These are phyloP conservation scores for Metalampra italica DNA, from an alignment of 2,888 invertebrate species.

Conservation along the genomic window DNA sequence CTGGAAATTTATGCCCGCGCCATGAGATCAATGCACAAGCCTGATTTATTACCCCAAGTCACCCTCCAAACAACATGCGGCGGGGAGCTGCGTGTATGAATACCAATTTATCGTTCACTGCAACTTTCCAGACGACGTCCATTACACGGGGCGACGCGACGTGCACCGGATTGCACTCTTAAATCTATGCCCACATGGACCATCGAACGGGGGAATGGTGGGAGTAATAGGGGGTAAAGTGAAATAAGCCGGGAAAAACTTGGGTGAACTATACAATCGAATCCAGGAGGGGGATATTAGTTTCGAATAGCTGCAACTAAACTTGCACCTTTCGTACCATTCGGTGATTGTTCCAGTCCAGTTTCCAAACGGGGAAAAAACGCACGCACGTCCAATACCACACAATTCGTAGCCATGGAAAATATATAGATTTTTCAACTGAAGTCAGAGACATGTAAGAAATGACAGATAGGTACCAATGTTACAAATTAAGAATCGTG, in stretches of 20 bases:
- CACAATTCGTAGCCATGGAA: too few species aligned
- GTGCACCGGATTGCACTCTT: slow-evolving; percentile 2
- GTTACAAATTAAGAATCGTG: too few species aligned
- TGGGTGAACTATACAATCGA: not conserved
- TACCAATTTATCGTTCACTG: slow-evolving; percentile 25
- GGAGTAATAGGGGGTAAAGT: too few species aligned
- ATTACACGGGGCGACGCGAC: slow-evolving; percentile 8
- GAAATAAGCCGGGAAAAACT: not conserved
- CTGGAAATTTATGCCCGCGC: not conserved
- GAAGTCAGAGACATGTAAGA: too few species aligned
- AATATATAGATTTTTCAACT: too few species aligned
- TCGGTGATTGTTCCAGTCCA: too few species aligned
- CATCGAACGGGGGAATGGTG: not conserved
- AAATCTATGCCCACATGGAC: not conserved
- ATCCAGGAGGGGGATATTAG: not conserved
- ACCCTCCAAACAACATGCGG: not conserved
- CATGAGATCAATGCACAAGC: slow-evolving; percentile 2
- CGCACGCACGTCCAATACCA: too few species aligned
- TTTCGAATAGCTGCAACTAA: slow-evolving; percentile 6
- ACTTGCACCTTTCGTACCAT: too few species aligned
- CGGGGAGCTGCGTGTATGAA: slow-evolving; percentile 18
- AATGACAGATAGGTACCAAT: too few species aligned
- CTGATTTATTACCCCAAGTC: slow-evolving; percentile 7
- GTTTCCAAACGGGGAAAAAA: too few species aligned
- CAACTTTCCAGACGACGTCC: slow-evolving; percentile 28